Evolutionary conservation across 2,888 invertebrate genomes (phyloP), one percentile per base, ranked within the genome.

Genomic region (Oscheius sp.): DNA sequence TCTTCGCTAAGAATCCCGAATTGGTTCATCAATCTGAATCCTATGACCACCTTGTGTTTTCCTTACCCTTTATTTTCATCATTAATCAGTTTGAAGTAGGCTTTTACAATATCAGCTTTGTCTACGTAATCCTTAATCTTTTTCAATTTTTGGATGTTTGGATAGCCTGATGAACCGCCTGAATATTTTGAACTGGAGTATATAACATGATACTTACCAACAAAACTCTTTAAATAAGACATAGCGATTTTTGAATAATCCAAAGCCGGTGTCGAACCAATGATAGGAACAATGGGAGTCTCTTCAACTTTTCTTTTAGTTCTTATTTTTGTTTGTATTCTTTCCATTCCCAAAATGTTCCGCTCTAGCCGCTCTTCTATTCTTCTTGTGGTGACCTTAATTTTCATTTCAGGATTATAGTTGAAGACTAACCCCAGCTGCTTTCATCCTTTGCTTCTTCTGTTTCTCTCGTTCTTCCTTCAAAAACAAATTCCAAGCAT

Each of bases 31-130:
- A 62, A 14, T 24, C 51, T 62, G 12, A 47, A 47, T n/a, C n/a
- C n/a, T n/a, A n/a, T n/a, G n/a, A n/a, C n/a, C n/a, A n/a, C n/a
- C n/a, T n/a, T n/a, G n/a, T n/a, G n/a, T n/a, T 47, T 9, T 0
- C 28, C 68, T 38, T 61, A 77, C 77, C 67, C 71, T 75, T 77
- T 70, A 51, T 80, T 77, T 61, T 78, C 78, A 14, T 74, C 74
- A 59, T 74, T 77, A 73, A 77, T 75, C 57, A 77, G 14, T 44
- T 81, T 78, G 67, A 78, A 76, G 66, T 81, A 81, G 4, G 72
- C 70, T 50, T 80, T 78, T 61, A 80, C 78, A 44, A 75, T 72
- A 32, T 78, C 75, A 8, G 74, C 75, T 26, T 64, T 64, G 2
- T 61, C 65, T 24, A 74, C 75, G 49, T 74, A 68, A 9, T 72